phyloP scores from a whole-genome alignment of 2,888 invertebrate genomes.

The Andrena marginata region DNA sequence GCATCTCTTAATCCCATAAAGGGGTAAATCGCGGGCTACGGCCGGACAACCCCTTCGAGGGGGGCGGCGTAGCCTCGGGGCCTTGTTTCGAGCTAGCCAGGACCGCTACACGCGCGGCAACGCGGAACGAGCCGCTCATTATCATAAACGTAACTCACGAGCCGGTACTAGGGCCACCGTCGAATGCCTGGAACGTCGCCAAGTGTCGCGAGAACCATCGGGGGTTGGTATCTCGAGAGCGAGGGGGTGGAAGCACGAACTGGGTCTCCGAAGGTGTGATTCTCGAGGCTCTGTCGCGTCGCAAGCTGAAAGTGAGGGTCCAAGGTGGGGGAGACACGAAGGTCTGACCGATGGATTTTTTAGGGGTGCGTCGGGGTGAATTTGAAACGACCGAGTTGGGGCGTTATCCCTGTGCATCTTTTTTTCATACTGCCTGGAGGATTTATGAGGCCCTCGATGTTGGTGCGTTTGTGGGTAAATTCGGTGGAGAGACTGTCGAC shows the following conservation, averaged over 20 bases:
- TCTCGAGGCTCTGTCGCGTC: conserved; percentile 12
- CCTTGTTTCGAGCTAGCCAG: conserved; percentile 31
- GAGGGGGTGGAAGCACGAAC: background rate
- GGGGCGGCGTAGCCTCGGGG: conserved; percentile 1
- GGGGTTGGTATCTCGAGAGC: no score
- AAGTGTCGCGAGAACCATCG: background rate
- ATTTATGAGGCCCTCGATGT: conserved; percentile 5
- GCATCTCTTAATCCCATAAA: conserved; percentile 57
- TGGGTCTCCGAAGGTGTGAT: background rate
- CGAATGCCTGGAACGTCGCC: conserved; percentile 15
- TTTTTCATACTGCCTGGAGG: conserved; percentile 43
- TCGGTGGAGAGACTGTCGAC: background rate
- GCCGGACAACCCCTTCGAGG: conserved; percentile 31
- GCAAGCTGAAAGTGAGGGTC: conserved; percentile 14
- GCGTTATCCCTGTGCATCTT: conserved; percentile 37
- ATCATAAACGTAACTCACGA: conserved; percentile 66
- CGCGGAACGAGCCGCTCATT: conserved; percentile 58
- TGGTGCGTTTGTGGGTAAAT: conserved; percentile 10
- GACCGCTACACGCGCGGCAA: conserved; percentile 21
- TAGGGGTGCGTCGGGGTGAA: conserved; percentile 28
- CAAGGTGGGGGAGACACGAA: background rate
- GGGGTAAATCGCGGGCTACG: conserved; percentile 35
- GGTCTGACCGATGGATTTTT: conserved; percentile 5
- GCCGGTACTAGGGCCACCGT: background rate
- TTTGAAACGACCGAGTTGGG: conserved; percentile 45